Percentiles rank a stretch among this genome's conserved stretches.
Evolutionary conservation across 2,797 vertebrate genomes (phyloP).

Genomic region (Crax fasciolata): DNA sequence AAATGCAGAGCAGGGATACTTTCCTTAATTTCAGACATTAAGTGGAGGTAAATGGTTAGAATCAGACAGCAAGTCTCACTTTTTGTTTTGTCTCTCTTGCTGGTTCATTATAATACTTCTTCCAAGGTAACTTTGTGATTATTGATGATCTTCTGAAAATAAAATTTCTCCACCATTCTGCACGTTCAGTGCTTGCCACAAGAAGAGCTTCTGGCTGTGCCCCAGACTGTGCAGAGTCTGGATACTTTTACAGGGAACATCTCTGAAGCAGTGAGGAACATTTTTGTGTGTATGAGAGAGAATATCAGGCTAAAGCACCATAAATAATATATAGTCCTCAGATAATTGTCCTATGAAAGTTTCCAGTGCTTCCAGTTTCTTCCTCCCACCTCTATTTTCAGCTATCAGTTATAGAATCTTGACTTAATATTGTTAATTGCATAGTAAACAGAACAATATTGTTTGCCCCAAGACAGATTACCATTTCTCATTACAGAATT

Average conservation of each 20-base stretch:
- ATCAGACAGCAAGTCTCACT: neutral
- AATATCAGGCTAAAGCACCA: slow-evolving; percentile 38
- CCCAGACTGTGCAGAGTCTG: neutral
- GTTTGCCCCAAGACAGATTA: slow-evolving; percentile 72
- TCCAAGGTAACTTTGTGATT: neutral
- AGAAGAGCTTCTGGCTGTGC: slow-evolving; percentile 26
- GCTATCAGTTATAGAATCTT: slow-evolving; percentile 52
- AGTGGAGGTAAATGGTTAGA: neutral
- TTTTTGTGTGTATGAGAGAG: slow-evolving; percentile 37
- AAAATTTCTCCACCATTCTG: neutral
- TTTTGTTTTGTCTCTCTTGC: neutral
- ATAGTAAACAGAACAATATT: slow-evolving; percentile 71
- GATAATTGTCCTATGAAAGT: slow-evolving; percentile 71
- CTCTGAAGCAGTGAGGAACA: slow-evolving; percentile 10
- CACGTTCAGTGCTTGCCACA: neutral
- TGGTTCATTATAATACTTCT: neutral
- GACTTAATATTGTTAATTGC: slow-evolving; percentile 60
- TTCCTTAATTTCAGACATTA: neutral
- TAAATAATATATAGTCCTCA: slow-evolving; percentile 53
- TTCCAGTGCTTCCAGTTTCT: slow-evolving; percentile 70
- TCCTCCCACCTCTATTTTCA: slow-evolving; percentile 19
- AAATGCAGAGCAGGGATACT: neutral
- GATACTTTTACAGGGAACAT: neutral
- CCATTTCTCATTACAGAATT: slow-evolving; percentile 67
- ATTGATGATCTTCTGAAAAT: slow-evolving; percentile 3